These are phyloP conservation scores for Rhimphoctona megacephalus DNA, from an alignment of 2,888 invertebrate genomes.

Conservation along the genomic window DNA sequence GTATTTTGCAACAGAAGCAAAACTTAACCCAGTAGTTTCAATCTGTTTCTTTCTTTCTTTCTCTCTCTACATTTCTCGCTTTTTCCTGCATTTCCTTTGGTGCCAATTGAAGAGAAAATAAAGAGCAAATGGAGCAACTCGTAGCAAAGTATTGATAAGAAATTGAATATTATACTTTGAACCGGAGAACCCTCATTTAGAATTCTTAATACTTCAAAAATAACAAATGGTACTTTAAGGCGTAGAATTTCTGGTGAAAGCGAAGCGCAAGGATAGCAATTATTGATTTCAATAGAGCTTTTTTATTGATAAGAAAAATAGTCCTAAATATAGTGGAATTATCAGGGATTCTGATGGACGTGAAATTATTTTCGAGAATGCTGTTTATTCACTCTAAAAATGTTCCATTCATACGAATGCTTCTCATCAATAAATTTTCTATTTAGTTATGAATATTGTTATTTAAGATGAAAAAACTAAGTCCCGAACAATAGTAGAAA, in stretches of 20 bases:
- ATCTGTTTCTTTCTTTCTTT: conserved; percentile 38
- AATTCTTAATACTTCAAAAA: conserved; percentile 48
- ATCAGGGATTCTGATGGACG: neutral
- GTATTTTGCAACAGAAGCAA: conserved; percentile 60
- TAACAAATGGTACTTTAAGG: conserved; percentile 16
- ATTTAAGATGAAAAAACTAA: neutral
- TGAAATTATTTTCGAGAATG: neutral
- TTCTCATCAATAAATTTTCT: neutral
- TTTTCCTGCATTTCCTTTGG: conserved; percentile 50
- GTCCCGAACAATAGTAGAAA: conserved; percentile 1
- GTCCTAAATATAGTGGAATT: neutral
- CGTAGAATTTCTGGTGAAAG: neutral
- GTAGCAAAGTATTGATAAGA: conserved; percentile 57
- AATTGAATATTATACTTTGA: conserved; percentile 51
- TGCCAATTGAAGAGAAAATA: conserved; percentile 62
- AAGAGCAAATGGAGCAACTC: conserved; percentile 42
- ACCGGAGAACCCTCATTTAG: neutral
- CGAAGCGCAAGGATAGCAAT: neutral
- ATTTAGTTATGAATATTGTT: neutral
- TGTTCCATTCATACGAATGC: too few relatives aligned
- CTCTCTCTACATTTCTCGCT: conserved; percentile 37
- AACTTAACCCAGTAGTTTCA: conserved; percentile 52
- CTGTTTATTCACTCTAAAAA: neutral
- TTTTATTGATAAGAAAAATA: neutral
- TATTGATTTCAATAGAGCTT: neutral